phyloP scores from a whole-genome alignment of 2,888 invertebrate genomes.

The Acleris laterana region DNA sequence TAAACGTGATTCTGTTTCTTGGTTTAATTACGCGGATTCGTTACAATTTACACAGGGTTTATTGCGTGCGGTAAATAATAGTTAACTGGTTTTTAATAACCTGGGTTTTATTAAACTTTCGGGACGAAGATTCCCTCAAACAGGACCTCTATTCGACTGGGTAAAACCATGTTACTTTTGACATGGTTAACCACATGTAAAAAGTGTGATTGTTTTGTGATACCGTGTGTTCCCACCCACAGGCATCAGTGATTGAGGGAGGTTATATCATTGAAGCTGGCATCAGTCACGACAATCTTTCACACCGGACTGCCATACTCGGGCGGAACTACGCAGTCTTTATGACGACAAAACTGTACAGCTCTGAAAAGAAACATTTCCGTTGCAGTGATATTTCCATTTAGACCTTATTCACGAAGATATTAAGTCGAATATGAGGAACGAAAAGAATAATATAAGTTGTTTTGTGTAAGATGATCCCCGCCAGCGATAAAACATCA shows the following conservation, averaged over 20 bases:
- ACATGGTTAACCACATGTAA: neutral
- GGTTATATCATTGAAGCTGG: conserved; percentile 6
- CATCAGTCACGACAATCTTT: conserved; percentile 10
- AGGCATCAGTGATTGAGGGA: conserved; percentile 6
- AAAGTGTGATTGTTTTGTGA: conserved; percentile 1
- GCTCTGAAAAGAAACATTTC: neutral
- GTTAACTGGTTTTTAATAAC: conserved; percentile 14
- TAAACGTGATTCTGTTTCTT: conserved; percentile 33
- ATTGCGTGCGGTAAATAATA: conserved; percentile 3
- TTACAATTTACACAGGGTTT: conserved; percentile 29
- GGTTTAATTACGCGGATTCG: conserved; percentile 34
- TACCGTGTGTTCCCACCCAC: neutral
- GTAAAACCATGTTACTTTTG: no score
- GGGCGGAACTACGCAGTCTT: conserved; percentile 53
- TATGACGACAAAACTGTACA: conserved; percentile 42
- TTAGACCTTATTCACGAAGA: neutral
- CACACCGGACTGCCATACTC: conserved; percentile 44
- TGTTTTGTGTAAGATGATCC: conserved; percentile 7
- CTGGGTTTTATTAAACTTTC: neutral
- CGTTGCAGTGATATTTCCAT: neutral
- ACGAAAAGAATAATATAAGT: neutral
- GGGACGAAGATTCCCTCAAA: neutral
- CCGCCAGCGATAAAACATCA: conserved; percentile 60
- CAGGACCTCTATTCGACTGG: neutral
- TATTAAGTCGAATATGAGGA: conserved; percentile 2